Base-by-base conservation (phyloP, 1,140 invertebrate species). In the Anastrepha obliqua region DNA sequence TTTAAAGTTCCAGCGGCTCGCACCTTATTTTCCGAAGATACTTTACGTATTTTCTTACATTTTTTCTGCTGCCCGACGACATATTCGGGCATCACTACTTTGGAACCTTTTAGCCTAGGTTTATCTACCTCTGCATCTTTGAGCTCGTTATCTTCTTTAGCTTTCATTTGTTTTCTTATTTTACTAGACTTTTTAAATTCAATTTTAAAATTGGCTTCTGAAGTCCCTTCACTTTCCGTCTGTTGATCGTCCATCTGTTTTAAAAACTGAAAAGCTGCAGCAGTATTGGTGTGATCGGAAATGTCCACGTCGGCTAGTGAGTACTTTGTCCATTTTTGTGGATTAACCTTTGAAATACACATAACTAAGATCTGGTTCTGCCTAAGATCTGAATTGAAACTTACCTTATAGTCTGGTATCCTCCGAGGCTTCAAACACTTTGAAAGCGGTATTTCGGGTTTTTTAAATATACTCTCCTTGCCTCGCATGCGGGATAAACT, bases 51-150 rank as follows among this genome's bases (percentile, higher is more conserved):
- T 93, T 87, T 92, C 92, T 91, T 94, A 94, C 89, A 90, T 93
- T 85, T 90, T 88, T 90, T 94, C 95, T 90, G 95, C 95, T 88
- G 93, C n/a, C 97, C 97, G 88, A 97, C 95, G n/a, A 96, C 94
- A 94, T 97, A 97, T 91, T 97, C 96, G 3, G 97, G 96, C 95
- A 97, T 96, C 3, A 97, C 93, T 59, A 97, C 87, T 93, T 96
- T 97, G 88, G 95, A 96, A 87, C 94, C 95, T 90, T 94, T 95
- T 88, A 96, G 96, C 86, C 94, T 91, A 11, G 95, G 91, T 90
- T 94, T 95, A 60, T 93, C 91, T 29, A 93, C 70, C 15, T 92
- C 90, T 1, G 90, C 90, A 86, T 91, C 89, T 6, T 90, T 88
- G 3, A 91, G 74, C 90, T 94, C 89, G 86, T 93, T 67, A 89